A percentile compares a stretch with the other conserved stretches of the same genome.
Conservation (phyloP, 1,140 invertebrate genomes). For the Drosophila ironensis region DNA sequence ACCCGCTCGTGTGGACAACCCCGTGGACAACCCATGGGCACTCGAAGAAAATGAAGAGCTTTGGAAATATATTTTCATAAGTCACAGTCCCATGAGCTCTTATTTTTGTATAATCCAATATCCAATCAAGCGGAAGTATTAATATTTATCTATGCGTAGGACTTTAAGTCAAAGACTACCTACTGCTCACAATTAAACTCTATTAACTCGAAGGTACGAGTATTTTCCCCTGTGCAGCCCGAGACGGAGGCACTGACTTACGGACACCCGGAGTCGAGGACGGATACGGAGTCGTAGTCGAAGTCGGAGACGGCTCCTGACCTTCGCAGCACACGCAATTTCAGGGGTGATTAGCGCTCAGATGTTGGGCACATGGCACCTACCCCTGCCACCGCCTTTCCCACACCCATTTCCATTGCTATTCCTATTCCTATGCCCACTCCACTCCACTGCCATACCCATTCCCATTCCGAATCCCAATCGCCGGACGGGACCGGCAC, state of each 20-base stretch:
- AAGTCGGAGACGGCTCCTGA: constrained; percentile 38
- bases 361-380: constrained; percentile 44
- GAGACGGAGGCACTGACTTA: background rate
- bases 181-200: no score
- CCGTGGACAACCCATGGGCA: background rate
- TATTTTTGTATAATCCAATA: no score
- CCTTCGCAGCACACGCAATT: constrained; percentile 72
- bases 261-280: background rate
- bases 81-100: no score
- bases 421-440: background rate
- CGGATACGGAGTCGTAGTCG: constrained; percentile 26
- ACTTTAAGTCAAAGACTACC: no score
- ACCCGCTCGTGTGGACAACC: background rate
- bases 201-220: no score
- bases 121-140: no score
- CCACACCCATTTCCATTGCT: constrained; percentile 1
- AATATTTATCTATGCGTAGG: no score
- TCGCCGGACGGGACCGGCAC: background rate
- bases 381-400: background rate
- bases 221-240: background rate
- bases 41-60: background rate
- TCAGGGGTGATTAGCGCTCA: constrained; percentile 72
- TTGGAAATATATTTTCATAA: no score
- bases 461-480: background rate
- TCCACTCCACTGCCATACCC: background rate